These are phyloP conservation scores for Malurus cyaneus DNA, from an alignment of 2,113 vertebrate species.

Conservation along the genomic window DNA sequence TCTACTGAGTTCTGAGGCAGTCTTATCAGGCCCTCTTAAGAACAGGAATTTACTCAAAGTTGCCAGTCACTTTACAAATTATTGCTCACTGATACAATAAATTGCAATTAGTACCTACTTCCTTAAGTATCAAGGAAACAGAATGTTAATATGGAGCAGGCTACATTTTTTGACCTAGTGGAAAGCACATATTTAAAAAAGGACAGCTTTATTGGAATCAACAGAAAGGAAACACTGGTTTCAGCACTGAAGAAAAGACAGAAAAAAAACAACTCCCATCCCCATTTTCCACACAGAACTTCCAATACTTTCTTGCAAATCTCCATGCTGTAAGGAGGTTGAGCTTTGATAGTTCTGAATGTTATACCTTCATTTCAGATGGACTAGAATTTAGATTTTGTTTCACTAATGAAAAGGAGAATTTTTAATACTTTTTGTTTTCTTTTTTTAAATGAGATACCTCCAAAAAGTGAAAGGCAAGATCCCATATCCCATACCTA, in stretches of 20 bases:
- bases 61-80: background rate
- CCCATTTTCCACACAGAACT: background rate
- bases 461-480: background rate
- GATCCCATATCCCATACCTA: conserved; percentile 70
- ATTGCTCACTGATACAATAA: background rate
- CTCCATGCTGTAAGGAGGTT: background rate
- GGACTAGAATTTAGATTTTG: background rate
- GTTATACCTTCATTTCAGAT: background rate
- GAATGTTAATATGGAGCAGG: background rate
- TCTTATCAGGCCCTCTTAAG: conserved; percentile 1
- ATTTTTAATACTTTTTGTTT: background rate
- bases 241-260: background rate
- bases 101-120: background rate
- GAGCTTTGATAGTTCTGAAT: background rate
- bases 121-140: background rate
- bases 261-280: background rate
- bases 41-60: conserved; percentile 22
- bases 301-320: background rate
- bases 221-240: background rate
- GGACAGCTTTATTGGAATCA: background rate
- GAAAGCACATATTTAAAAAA: background rate
- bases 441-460: background rate
- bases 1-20: background rate
- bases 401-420: background rate
- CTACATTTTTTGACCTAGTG: background rate